Conservation (phyloP, 2,888 invertebrate genomes). For the Mesochorus sp. region DNA sequence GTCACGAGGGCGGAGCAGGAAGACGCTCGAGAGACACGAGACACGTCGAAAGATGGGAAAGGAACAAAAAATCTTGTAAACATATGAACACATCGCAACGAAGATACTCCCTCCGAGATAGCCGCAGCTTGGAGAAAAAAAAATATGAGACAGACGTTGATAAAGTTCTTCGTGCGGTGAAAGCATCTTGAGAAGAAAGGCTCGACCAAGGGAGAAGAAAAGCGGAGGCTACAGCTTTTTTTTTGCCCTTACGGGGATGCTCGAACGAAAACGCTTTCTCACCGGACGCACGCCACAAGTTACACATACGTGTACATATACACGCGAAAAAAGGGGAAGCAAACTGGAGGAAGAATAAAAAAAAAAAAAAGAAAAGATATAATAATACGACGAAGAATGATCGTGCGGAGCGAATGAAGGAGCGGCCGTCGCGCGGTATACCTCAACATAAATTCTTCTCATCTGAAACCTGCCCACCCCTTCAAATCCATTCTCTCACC, state of each 20-base stretch:
- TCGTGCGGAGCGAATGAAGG: constrained; percentile 50
- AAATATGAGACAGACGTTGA: constrained; percentile 45
- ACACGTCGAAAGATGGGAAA: neutral
- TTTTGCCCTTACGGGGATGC: neutral
- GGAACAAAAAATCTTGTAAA: constrained; percentile 38
- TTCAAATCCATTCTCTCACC: constrained; percentile 2
- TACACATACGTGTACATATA: constrained; percentile 11
- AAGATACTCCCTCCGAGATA: constrained; percentile 20
- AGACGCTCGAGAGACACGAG: constrained; percentile 7
- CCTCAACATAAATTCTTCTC: constrained; percentile 58
- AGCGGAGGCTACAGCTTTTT: constrained; percentile 47
- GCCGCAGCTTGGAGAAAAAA: constrained; percentile 30
- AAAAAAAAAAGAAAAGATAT: no score
- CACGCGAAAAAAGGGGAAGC: constrained; percentile 30
- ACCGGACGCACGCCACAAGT: constrained; percentile 29
- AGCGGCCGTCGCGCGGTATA: constrained; percentile 56
- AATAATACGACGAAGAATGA: constrained; percentile 61
- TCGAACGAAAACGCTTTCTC: constrained; percentile 43
- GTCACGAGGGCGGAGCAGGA: constrained; percentile 3
- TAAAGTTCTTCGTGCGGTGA: constrained; percentile 43
- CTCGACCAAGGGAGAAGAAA: constrained; percentile 26
- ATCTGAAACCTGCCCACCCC: constrained; percentile 43
- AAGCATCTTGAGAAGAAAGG: constrained; percentile 2
- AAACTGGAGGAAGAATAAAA: constrained; percentile 15
- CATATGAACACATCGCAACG: constrained; percentile 45